Evolutionary conservation across 2,797 vertebrate species (phyloP).

Genomic region (Lates japonicus): DNA sequence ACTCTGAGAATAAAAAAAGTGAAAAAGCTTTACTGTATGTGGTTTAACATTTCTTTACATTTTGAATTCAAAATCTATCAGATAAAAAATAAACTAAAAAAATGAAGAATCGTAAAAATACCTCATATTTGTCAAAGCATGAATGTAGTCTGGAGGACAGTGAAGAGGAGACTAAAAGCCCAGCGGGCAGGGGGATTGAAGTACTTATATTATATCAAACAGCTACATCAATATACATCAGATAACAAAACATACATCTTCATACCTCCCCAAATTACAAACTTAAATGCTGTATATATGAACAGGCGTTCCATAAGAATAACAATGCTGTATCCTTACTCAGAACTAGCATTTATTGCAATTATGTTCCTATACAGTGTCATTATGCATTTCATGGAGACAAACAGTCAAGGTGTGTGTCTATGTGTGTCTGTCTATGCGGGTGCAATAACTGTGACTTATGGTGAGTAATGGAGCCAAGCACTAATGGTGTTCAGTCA

Average conservation of each 20-base stretch:
- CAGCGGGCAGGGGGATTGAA: neutral
- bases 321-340: constrained; percentile 24
- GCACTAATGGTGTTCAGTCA: constrained; percentile 69
- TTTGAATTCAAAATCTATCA: constrained; percentile 5
- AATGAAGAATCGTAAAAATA: constrained; percentile 9
- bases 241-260: constrained; percentile 1
- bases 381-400: constrained; percentile 46
- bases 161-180: neutral
- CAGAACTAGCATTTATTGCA: constrained; percentile 37
- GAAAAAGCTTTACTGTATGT: neutral
- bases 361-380: constrained; percentile 27
- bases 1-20: neutral
- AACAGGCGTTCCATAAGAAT: constrained; percentile 17
- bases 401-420: constrained; percentile 43
- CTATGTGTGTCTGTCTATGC: constrained; percentile 14
- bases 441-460: constrained; percentile 48
- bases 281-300: constrained; percentile 3
- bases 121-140: neutral
- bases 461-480: constrained; percentile 68
- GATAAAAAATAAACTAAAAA: constrained; percentile 1
- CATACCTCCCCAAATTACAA: neutral
- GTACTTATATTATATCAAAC: neutral
- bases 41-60: neutral
- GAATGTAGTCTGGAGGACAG: neutral
- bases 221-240: neutral